phyloP scores from a whole-genome alignment of 2,113 vertebrate species.

The Nothoprocta perdicaria region DNA sequence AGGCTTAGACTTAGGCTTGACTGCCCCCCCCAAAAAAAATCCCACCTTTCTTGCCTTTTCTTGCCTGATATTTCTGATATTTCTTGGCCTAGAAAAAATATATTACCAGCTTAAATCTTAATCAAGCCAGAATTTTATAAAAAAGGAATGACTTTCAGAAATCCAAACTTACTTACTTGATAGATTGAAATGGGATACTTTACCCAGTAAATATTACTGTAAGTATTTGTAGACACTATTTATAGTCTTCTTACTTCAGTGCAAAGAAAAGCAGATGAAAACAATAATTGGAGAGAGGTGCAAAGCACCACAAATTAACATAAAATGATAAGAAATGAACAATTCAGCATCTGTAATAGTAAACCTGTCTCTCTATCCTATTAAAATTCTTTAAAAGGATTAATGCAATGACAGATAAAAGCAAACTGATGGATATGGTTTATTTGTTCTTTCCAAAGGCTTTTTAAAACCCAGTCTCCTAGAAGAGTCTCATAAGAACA shows the following conservation, averaged over 20 bases:
- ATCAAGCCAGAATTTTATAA: not conserved
- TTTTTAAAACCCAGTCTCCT: not conserved
- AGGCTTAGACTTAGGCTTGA: not conserved
- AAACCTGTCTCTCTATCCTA: not conserved
- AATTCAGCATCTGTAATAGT: constrained; percentile 1
- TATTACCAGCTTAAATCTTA: not conserved
- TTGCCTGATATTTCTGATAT: not conserved
- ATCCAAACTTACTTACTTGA: constrained; percentile 1
- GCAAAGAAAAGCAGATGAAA: constrained; percentile 32
- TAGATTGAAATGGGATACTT: constrained; percentile 8
- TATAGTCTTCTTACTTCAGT: not conserved
- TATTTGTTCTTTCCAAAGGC: not conserved
- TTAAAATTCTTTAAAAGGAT: constrained; percentile 33
- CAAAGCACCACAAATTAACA: constrained; percentile 19
- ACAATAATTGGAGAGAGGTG: constrained; percentile 19
- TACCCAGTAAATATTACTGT: not conserved
- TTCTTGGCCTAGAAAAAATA: not conserved
- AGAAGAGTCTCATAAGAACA: constrained; percentile 19
- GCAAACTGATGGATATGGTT: not conserved
- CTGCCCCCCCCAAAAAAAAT: no score
- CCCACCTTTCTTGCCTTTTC: not conserved
- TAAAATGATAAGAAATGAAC: constrained; percentile 18
- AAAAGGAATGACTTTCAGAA: not conserved
- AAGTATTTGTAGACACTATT: constrained; percentile 1
- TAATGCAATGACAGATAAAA: constrained; percentile 30